Conservation (phyloP, 2,888 invertebrate species). For the Agonopterix heracliana region DNA sequence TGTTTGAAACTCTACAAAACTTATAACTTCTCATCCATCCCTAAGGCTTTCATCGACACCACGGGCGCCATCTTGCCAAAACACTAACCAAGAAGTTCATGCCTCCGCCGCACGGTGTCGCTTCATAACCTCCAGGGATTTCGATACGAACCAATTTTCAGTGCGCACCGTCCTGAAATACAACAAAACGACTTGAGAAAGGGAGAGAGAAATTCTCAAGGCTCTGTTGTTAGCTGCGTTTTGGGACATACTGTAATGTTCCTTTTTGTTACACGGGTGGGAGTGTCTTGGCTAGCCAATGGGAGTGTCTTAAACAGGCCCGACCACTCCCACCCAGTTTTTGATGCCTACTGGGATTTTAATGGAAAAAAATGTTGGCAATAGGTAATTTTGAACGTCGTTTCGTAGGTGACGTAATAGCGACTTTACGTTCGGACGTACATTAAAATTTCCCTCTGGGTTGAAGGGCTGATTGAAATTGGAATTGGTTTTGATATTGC, state of each 20-base stretch:
- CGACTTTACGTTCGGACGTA: constrained; percentile 48
- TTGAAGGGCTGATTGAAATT: constrained; percentile 29
- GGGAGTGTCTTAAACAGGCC: constrained; percentile 41
- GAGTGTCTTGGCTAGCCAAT: constrained; percentile 59
- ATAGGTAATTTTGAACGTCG: constrained; percentile 69
- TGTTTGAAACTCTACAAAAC: not conserved
- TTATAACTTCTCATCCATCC: not conserved
- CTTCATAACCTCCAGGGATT: constrained; percentile 38
- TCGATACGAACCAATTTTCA: constrained; percentile 53
- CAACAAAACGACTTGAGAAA: constrained; percentile 53
- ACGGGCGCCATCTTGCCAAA: constrained; percentile 57
- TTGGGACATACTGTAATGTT: constrained; percentile 47
- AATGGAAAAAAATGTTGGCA: constrained; percentile 63
- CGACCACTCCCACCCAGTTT: constrained; percentile 66
- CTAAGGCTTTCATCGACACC: constrained; percentile 26
- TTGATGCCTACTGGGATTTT: constrained; percentile 73
- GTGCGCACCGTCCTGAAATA: constrained; percentile 65
- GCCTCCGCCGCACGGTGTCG: constrained; percentile 43
- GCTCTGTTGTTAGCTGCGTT: constrained; percentile 42
- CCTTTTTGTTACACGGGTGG: constrained; percentile 59
- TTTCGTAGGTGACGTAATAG: constrained; percentile 65
- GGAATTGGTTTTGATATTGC: constrained; percentile 18
- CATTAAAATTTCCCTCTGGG: constrained; percentile 18
- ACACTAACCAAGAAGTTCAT: constrained; percentile 33
- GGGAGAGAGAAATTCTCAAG: constrained; percentile 72